Base-by-base conservation (phyloP, 2,113 vertebrate species). In the Lampris megalopsis region DNA sequence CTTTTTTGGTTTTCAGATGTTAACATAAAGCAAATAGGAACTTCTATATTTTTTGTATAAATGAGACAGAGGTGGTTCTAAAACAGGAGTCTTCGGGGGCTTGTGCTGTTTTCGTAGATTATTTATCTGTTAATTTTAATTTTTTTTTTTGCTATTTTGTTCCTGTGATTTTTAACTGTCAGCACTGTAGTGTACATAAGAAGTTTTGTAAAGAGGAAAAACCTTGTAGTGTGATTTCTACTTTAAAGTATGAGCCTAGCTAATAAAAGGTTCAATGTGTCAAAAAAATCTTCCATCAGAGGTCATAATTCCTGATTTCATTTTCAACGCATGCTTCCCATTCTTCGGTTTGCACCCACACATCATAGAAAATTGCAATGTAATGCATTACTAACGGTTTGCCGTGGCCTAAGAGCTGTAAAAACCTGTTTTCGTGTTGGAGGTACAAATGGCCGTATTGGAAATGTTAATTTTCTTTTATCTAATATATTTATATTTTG, bases 141-240 rank as follows among this genome's bases (percentile, higher is more conserved):
- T 83, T 81, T 13, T 47, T 47, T 66, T 58, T 73, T 86, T 83
- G 73, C 43, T 74, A 61, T 88, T 87, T 86, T 81, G 60, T 89
- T 85, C 71, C 59, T 87, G 82, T 84, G 80, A 59, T 94, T 95
- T 96, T 95, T 93, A 94, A 96, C 95, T 95, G 96, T 97, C 96
- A 96, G 96, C 96, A 97, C 96, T 97, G 96, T 98, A 96, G 96
- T 98, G 96, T 98, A 98, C 95, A 98, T 97, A 98, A 94, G 93
- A 95, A 89, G 94, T 94, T 94, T 93, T 93, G 92, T 94, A 96
- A 95, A 91, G 87, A 92, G 82, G 80, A 81, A 88, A 95, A 94
- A 92, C 91, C 73, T 95, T 97, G 97, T 97, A 97, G 96, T 96
- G 95, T 97, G 96, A 96, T 99, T 98, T 98, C 95, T 98, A 98